Conservation (phyloP, 2,113 vertebrate genomes). For the Catharus minimus region DNA sequence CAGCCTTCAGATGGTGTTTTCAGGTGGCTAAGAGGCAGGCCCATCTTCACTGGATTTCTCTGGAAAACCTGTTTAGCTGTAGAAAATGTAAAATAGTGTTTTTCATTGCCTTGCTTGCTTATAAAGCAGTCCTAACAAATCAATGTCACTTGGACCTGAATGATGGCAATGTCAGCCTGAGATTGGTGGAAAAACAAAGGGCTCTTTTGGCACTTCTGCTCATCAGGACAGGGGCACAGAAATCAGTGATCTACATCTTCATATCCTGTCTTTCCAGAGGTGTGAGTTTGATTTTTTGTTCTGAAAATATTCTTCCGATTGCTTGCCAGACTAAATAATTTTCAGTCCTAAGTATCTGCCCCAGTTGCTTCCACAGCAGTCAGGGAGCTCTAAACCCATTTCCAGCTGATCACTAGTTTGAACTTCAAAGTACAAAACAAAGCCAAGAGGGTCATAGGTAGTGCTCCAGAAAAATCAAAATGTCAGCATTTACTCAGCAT, state of each 20-base stretch:
- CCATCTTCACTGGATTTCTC: not conserved
- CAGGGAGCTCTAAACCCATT: not conserved
- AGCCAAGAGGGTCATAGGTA: not conserved
- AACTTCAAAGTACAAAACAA: not conserved
- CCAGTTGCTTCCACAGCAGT: not conserved
- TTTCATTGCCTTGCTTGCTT: not conserved
- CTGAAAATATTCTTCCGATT: not conserved
- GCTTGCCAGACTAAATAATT: not conserved
- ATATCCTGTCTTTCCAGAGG: not conserved
- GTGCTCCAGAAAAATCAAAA: not conserved
- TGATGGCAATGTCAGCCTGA: not conserved
- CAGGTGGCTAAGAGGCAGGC: not conserved
- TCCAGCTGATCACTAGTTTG: not conserved
- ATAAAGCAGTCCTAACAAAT: not conserved
- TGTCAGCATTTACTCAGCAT: not conserved
- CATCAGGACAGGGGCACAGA: not conserved
- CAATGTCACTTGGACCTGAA: accelerated
- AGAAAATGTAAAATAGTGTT: not conserved
- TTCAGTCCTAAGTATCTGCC: not conserved
- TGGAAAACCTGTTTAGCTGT: not conserved
- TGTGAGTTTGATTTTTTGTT: not conserved
- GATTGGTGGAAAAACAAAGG: not conserved
- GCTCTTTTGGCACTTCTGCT: not conserved
- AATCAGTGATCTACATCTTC: not conserved
- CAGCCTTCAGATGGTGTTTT: not conserved